Percentiles rank a stretch among this genome's conserved stretches.
Conservation (phyloP, 2,797 vertebrate genomes). For the Sebastiscus tertius region DNA sequence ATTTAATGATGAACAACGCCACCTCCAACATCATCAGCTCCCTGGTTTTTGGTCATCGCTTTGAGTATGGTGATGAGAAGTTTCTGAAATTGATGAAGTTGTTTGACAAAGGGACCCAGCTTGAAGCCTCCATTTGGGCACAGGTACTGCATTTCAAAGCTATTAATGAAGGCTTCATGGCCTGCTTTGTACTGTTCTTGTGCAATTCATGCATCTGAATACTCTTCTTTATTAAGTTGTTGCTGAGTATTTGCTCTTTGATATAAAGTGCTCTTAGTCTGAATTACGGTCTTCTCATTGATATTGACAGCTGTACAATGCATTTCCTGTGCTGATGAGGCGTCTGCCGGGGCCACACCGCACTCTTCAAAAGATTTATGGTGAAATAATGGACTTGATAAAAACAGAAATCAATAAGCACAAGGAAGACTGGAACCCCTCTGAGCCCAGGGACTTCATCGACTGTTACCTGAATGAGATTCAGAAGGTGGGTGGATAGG, state of each 20-base stretch:
- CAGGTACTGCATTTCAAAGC: constrained; percentile 24
- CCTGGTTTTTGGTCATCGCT: constrained; percentile 79
- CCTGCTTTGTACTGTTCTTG: background rate
- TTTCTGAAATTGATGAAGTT: constrained; percentile 18
- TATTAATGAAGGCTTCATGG: background rate
- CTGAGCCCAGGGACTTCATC: constrained; percentile 75
- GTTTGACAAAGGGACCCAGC: background rate
- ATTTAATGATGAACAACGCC: constrained; percentile 55
- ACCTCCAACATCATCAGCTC: constrained; percentile 82
- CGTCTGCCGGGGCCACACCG: constrained; percentile 73
- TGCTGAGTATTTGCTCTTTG: background rate
- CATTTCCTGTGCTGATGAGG: constrained; percentile 75
- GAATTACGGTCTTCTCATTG: background rate
- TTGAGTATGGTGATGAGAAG: constrained; percentile 63
- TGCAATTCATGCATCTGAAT: background rate
- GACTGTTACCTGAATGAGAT: constrained; percentile 85
- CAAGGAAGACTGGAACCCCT: constrained; percentile 74
- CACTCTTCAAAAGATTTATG: constrained; percentile 12
- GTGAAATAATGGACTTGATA: background rate
- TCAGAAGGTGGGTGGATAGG: constrained; percentile 64
- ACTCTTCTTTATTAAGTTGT: background rate
- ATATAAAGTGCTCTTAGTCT: background rate
- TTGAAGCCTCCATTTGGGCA: constrained; percentile 27
- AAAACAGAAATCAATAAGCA: constrained; percentile 51
- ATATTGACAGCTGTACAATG: constrained; percentile 44